Evolutionary conservation across 2,888 invertebrate species (phyloP), one percentile per base, ranked within the genome.

Genomic region (Steinernema carpocapsae): DNA sequence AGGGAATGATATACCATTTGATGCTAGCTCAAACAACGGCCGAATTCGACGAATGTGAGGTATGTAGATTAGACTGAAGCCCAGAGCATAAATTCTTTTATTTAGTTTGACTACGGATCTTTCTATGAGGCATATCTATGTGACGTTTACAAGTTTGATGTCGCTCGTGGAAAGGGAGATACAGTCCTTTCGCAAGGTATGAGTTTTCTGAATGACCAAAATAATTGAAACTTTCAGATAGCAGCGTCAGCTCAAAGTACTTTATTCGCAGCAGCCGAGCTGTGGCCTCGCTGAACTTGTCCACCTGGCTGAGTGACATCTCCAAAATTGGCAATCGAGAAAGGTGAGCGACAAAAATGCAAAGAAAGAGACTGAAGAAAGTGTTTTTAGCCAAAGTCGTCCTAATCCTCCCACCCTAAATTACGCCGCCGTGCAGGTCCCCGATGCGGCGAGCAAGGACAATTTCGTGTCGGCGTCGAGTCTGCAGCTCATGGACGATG

Each of bases 31-130:
- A 64, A 17, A 26, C 24, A 22, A 52, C 22, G 52, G 24, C 10
- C 52, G 52, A 52, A 24, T 52, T 52, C 22, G 52, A 52, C 24
- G 52, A 52, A 24, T 19, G 12, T 24, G 52, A 52, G 52, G 52
- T 52, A 48, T 17, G 48, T 48, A 7, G 17, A 48, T 19, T n/a
- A n/a, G n/a, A n/a, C n/a, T n/a, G n/a, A n/a, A n/a, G n/a, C n/a
- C n/a, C n/a, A n/a, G n/a, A n/a, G n/a, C n/a, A n/a, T 43, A 43
- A 43, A 7, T 56, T 56, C 22, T 14, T 56, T 29, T 19, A 3
- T 64, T 64, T 17, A 64, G 64, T 64, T 64, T n/a, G 22, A 17
- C 14, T 64, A 32, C 32, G 64, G 64, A n/a, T 29, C 32, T 29
- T 26, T 32, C 6, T 32, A 29, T 17, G 32, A 64, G 4, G 64